Percentiles rank a stretch among this genome's conserved stretches.
Conservation (phyloP, 2,113 vertebrate genomes). For the Paramisgurnus dabryanus region DNA sequence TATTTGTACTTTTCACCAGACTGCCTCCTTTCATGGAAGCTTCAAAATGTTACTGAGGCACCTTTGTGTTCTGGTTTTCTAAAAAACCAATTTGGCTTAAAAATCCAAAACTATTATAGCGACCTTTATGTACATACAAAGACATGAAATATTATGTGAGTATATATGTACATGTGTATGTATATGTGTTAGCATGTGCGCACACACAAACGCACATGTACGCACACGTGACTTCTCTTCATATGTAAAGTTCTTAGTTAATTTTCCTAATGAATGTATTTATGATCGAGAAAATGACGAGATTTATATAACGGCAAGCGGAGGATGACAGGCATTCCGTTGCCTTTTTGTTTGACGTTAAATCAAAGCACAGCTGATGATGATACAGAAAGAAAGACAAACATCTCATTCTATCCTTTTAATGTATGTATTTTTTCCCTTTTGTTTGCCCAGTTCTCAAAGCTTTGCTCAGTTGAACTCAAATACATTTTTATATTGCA, state of each 20-base stretch:
- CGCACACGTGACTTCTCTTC: constrained; percentile 58
- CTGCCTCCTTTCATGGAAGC: constrained; percentile 79
- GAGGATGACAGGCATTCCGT: constrained; percentile 85
- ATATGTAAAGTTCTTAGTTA: constrained; percentile 76
- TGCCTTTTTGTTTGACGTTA: constrained; percentile 79
- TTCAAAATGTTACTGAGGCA: constrained; percentile 85
- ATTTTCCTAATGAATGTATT: constrained; percentile 91
- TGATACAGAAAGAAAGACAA: constrained; percentile 59
- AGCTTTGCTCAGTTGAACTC: not conserved
- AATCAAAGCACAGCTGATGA: constrained; percentile 68
- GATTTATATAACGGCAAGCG: constrained; percentile 82
- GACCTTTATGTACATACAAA: constrained; percentile 89
- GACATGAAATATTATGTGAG: constrained; percentile 78
- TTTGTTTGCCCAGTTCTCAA: constrained; percentile 6
- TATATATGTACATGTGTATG: constrained; percentile 63
- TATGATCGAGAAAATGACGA: constrained; percentile 79
- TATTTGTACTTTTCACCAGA: constrained; percentile 73
- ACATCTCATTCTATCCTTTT: constrained; percentile 80
- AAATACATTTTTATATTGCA: not conserved
- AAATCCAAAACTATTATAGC: constrained; percentile 75
- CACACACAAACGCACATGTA: constrained; percentile 76
- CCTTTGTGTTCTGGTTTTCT: constrained; percentile 73
- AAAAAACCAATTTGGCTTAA: constrained; percentile 67
- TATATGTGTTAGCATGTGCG: constrained; percentile 80
- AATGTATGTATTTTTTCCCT: constrained; percentile 58